Percentiles rank a stretch among this genome's conserved stretches.
Evolutionary conservation across 2,113 vertebrate genomes (phyloP).

Genomic region (Scopus umbretta): DNA sequence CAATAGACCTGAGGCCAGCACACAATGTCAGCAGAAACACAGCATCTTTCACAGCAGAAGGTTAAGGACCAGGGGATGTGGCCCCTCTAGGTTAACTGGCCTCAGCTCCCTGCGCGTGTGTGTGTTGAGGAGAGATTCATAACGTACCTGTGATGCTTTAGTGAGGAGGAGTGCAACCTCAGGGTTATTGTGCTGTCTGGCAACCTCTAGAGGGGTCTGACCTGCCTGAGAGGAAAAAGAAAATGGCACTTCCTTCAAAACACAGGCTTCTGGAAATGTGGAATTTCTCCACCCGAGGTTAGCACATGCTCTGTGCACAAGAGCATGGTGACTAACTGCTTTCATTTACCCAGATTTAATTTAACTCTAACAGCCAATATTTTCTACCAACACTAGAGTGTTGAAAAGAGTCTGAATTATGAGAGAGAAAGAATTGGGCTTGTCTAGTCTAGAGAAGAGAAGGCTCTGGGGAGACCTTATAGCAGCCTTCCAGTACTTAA

Average conservation of each 20-base stretch:
- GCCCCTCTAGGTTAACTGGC: background rate
- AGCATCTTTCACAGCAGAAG: background rate
- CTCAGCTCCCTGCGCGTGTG: background rate
- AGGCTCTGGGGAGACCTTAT: background rate
- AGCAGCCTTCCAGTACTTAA: background rate
- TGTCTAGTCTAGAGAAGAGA: background rate
- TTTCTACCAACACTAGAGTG: background rate
- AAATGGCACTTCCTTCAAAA: background rate
- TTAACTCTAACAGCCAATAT: background rate
- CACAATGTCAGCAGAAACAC: background rate
- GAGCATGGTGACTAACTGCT: background rate
- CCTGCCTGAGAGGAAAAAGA: constrained; percentile 75
- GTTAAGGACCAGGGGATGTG: background rate
- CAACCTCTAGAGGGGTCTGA: constrained; percentile 88
- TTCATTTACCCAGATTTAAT: background rate
- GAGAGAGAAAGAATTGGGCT: background rate
- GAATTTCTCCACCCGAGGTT: background rate
- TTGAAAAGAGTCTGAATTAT: background rate
- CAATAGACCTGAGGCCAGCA: background rate
- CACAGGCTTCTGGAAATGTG: background rate
- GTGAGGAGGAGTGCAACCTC: constrained; percentile 92
- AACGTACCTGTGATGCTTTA: constrained; percentile 88
- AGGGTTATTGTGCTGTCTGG: constrained; percentile 88
- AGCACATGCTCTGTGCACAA: background rate
- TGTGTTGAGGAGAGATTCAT: background rate